Evolutionary conservation across 2,113 vertebrate genomes (phyloP).

Genomic region (Bothrops jararaca): DNA sequence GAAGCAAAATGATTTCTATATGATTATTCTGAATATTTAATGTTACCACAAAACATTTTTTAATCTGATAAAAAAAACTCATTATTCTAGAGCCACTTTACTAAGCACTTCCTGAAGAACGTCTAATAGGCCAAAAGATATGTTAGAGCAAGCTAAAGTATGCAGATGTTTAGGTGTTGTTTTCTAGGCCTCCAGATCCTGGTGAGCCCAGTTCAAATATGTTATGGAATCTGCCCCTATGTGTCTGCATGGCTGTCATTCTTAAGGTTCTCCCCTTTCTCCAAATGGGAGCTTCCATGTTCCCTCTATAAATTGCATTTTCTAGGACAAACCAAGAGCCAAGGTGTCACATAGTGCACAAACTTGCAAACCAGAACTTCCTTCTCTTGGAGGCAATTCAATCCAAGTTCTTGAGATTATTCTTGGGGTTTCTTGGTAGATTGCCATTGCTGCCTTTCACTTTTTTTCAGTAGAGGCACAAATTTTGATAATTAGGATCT

Average conservation of each 20-base stretch:
- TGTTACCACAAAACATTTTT: background rate
- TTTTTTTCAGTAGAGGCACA: background rate
- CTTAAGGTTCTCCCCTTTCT: background rate
- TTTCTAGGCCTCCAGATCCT: background rate
- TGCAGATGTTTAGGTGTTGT: background rate
- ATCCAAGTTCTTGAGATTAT: background rate
- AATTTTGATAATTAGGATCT: background rate
- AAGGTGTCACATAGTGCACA: background rate
- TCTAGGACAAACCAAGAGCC: background rate
- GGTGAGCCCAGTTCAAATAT: background rate
- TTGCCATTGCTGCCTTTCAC: background rate
- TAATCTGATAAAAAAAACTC: background rate
- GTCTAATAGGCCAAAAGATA: background rate
- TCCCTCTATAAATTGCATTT: background rate
- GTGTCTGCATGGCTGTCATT: background rate
- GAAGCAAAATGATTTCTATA: background rate
- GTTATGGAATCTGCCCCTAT: background rate
- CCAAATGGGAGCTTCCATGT: background rate
- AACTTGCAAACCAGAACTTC: background rate
- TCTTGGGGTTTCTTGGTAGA: background rate
- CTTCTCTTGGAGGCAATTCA: background rate
- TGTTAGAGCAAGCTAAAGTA: background rate
- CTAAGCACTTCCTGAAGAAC: background rate
- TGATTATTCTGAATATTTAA: background rate
- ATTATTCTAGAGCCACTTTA: background rate